Evolutionary conservation across 2,113 vertebrate species (phyloP).

Genomic region (Myiagra hebetior): DNA sequence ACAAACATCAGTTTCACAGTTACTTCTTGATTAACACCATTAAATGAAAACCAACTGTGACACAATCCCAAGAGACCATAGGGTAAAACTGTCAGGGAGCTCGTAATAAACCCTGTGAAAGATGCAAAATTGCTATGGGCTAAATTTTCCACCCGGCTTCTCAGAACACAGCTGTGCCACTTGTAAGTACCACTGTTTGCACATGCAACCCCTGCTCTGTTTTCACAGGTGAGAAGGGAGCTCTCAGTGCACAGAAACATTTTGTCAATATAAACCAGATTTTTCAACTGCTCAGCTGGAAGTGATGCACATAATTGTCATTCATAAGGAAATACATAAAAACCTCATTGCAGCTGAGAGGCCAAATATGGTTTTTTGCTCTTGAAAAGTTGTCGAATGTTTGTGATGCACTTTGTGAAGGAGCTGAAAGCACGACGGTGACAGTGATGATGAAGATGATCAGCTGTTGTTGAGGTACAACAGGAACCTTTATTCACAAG

Average conservation of each 20-base stretch:
- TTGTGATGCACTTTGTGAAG: not conserved
- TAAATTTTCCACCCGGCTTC: constrained; percentile 58
- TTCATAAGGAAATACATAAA: not conserved
- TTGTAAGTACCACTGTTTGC: constrained; percentile 9
- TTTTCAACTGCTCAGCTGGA: not conserved
- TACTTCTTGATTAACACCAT: constrained; percentile 47
- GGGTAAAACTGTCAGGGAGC: constrained; percentile 37
- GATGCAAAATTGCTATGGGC: constrained; percentile 54
- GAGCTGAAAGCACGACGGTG: not conserved
- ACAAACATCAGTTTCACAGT: constrained; percentile 24
- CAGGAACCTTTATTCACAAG: not conserved
- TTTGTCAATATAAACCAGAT: not conserved
- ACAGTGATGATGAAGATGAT: not conserved
- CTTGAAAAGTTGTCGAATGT: not conserved
- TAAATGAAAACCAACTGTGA: constrained; percentile 45
- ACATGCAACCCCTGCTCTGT: not conserved
- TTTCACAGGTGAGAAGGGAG: constrained; percentile 51
- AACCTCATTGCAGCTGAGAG: not conserved
- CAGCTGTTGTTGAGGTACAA: not conserved
- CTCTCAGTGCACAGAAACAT: not conserved
- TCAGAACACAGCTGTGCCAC: constrained; percentile 48
- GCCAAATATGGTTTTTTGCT: not conserved
- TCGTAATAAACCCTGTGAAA: constrained; percentile 48
- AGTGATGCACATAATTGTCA: constrained; percentile 2
- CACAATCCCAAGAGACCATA: not conserved